Evolutionary conservation across 2,888 invertebrate genomes (phyloP).

Genomic region (Mythimna lalbum): DNA sequence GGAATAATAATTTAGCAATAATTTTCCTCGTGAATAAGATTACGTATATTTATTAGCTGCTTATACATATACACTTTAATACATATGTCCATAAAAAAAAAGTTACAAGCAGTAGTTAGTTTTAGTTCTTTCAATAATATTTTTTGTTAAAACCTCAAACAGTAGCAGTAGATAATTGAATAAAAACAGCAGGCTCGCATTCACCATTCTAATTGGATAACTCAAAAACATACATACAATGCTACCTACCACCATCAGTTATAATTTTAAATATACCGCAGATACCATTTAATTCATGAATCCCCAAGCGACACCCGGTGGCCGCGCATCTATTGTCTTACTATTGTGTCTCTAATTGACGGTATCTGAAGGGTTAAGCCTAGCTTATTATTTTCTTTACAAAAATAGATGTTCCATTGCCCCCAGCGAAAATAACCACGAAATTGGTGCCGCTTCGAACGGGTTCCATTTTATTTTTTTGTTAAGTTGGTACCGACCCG

Average conservation of each 20-base stretch:
- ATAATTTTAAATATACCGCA: constrained; percentile 47
- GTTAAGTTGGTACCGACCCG: constrained; percentile 48
- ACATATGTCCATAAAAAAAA: too few species aligned
- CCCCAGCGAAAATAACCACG: constrained; percentile 73
- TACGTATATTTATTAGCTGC: too few species aligned
- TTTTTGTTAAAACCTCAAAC: constrained; percentile 16
- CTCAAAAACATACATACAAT: constrained; percentile 42
- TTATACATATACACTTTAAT: too few species aligned
- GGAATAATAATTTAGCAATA: not conserved
- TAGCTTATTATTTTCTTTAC: constrained; percentile 57
- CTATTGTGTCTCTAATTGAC: too few species aligned
- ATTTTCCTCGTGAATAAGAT: not conserved
- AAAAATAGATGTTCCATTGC: constrained; percentile 66
- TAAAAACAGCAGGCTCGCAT: constrained; percentile 15
- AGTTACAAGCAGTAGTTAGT: too few species aligned
- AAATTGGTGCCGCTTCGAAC: constrained; percentile 72
- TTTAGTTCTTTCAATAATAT: not conserved
- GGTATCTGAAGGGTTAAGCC: too few species aligned
- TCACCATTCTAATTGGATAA: constrained; percentile 30
- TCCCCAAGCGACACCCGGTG: too few species aligned
- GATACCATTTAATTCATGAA: constrained; percentile 30
- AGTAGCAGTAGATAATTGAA: constrained; percentile 15
- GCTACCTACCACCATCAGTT: constrained; percentile 19
- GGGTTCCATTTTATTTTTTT: constrained; percentile 67
- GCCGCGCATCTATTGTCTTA: too few species aligned